Percentiles rank a stretch among this genome's conserved stretches.
Evolutionary conservation across 2,888 invertebrate genomes (phyloP).

Genomic region (Perdita meconis): DNA sequence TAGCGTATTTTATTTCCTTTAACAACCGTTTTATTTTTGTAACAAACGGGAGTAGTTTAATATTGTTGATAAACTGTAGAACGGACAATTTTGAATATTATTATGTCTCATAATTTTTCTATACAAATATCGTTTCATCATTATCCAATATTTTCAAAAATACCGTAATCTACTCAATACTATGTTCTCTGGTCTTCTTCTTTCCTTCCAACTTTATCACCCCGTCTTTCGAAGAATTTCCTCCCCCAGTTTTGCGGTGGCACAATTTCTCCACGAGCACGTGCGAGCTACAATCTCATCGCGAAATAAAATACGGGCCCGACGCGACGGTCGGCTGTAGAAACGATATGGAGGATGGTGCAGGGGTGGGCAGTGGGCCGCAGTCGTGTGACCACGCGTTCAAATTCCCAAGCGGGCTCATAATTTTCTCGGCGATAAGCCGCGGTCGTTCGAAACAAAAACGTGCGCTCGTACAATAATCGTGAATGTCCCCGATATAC

Average conservation of each 20-base stretch:
- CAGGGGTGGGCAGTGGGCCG: not conserved
- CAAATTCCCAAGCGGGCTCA: constrained; percentile 21
- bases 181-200: too few relatives aligned
- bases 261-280: constrained; percentile 7
- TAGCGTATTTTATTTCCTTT: too few relatives aligned
- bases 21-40: too few relatives aligned
- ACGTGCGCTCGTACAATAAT: constrained; percentile 12
- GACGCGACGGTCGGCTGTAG: not conserved
- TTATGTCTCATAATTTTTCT: too few relatives aligned
- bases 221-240: constrained; percentile 14
- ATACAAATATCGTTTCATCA: too few relatives aligned
- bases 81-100: too few relatives aligned
- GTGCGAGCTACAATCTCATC: constrained; percentile 2
- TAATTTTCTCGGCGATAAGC: constrained; percentile 23
- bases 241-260: not conserved
- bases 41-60: too few relatives aligned
- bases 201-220: too few relatives aligned
- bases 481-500: constrained; percentile 17
- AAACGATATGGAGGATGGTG: constrained; percentile 18
- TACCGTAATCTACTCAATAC: too few relatives aligned
- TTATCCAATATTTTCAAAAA: too few relatives aligned
- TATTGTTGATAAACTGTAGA: too few relatives aligned
- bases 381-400: constrained; percentile 3
- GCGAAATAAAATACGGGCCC: constrained; percentile 28
- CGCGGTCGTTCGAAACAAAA: constrained; percentile 3